These are phyloP conservation scores for Scytalopus superciliaris DNA, from an alignment of 2,113 vertebrate species.

Conservation along the genomic window DNA sequence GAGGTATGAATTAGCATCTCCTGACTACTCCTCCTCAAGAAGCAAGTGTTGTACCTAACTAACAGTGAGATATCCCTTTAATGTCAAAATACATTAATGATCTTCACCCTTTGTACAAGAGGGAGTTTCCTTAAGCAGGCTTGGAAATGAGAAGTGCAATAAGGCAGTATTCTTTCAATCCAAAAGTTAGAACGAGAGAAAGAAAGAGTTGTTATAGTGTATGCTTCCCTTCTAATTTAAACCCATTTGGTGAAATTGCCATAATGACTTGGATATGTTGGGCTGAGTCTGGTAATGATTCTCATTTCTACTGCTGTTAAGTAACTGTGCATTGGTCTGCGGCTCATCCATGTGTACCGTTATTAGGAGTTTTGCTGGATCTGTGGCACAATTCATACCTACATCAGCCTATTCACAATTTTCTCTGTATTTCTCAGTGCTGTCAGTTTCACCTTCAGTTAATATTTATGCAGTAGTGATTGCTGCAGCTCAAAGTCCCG, in stretches of 20 bases:
- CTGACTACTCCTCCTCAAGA: neutral
- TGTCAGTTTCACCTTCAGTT: neutral
- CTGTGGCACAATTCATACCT: neutral
- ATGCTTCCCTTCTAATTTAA: neutral
- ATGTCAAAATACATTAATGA: neutral
- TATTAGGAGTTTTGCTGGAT: neutral
- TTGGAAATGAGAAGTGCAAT: neutral
- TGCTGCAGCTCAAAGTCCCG: neutral
- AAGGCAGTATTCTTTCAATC: neutral
- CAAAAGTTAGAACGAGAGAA: neutral
- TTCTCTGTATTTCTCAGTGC: neutral
- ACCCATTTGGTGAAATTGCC: neutral
- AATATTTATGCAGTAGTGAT: neutral
- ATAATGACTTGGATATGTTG: neutral
- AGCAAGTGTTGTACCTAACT: accelerated
- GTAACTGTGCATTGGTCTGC: neutral
- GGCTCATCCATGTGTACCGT: neutral
- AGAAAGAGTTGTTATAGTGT: neutral
- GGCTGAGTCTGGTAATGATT: neutral
- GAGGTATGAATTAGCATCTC: neutral
- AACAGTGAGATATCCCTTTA: neutral
- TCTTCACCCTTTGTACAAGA: neutral
- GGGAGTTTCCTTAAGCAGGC: neutral
- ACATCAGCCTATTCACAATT: neutral
- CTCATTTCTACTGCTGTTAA: neutral